phyloP scores from a whole-genome alignment of 92 coral and sea anemone genomes.

The Palythoa grandiflora region DNA sequence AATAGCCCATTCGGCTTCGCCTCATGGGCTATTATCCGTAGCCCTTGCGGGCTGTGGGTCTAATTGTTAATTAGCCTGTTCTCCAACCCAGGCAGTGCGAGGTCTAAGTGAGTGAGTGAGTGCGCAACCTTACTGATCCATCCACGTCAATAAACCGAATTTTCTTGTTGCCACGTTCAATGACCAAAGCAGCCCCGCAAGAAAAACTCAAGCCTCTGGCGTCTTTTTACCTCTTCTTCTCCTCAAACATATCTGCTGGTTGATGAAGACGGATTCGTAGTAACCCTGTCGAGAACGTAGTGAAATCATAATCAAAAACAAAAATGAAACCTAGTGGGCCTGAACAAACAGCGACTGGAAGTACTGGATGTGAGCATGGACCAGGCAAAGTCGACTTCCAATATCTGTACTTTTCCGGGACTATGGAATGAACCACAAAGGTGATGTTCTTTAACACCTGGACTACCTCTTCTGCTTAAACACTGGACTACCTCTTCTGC shows the following conservation, averaged over 20 bases:
- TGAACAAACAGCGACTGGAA: conserved; percentile 18
- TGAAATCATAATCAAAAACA: conserved; percentile 24
- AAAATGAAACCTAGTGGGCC: conserved; percentile 13
- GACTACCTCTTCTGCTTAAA: no score
- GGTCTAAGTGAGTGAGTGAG: conserved; percentile 47
- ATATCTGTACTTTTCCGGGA: background rate
- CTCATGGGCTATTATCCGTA: no score
- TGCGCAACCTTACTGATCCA: conserved; percentile 20
- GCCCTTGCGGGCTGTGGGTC: no score
- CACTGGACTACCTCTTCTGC: no score
- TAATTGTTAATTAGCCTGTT: no score
- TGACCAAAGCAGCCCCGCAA: conserved; percentile 37
- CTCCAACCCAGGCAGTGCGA: conserved; percentile 41
- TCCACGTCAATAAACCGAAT: conserved; percentile 56
- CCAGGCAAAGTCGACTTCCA: conserved; percentile 3
- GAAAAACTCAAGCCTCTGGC: conserved; percentile 28
- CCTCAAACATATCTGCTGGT: conserved; percentile 39
- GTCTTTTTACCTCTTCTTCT: conserved; percentile 36
- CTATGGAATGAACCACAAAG: no score
- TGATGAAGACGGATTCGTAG: conserved; percentile 39
- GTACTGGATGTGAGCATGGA: background rate
- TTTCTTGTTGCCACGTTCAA: conserved; percentile 49
- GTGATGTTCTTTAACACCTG: no score
- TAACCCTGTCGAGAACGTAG: conserved; percentile 30
- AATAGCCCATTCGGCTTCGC: no score